A percentile compares a stretch with the other conserved stretches of the same genome.
phyloP scores from a whole-genome alignment of 2,888 invertebrate genomes.

The Idaea straminata region DNA sequence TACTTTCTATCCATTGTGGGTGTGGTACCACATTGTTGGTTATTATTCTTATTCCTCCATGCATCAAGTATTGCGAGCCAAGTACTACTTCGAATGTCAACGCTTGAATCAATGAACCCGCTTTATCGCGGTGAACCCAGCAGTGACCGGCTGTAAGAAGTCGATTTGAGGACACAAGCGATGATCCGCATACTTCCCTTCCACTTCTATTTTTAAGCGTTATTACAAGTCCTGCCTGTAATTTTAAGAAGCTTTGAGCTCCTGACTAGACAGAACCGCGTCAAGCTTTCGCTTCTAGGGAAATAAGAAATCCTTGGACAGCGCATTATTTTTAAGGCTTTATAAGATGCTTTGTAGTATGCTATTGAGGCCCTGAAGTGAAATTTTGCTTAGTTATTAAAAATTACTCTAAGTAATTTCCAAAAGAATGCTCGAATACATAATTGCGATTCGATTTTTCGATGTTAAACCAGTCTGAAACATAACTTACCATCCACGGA shows the following conservation, averaged over 20 bases:
- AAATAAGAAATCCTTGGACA: too few species aligned
- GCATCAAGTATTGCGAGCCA: slow-evolving; percentile 46
- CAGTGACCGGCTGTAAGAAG: slow-evolving; percentile 51
- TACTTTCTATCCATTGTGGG: slow-evolving; percentile 40
- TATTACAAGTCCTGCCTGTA: slow-evolving; percentile 41
- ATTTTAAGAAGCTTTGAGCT: neutral
- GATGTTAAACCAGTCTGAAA: too few species aligned
- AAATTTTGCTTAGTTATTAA: too few species aligned
- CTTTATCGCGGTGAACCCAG: slow-evolving; percentile 47
- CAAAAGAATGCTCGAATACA: too few species aligned
- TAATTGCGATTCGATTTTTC: too few species aligned
- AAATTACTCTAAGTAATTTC: too few species aligned
- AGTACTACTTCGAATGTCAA: slow-evolving; percentile 48
- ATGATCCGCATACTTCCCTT: slow-evolving; percentile 47
- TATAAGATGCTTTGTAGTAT: too few species aligned
- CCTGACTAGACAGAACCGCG: too few species aligned
- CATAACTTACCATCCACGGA: neutral
- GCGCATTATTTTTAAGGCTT: too few species aligned
- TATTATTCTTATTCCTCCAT: slow-evolving; percentile 45
- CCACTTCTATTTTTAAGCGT: slow-evolving; percentile 21
- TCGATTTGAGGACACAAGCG: slow-evolving; percentile 36
- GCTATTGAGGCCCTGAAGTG: too few species aligned
- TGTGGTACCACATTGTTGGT: slow-evolving; percentile 42
- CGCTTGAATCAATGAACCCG: slow-evolving; percentile 28
- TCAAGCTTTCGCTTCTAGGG: too few species aligned